Percentiles rank a stretch among this genome's conserved stretches.
Conservation (phyloP, 2,113 vertebrate genomes). For the Myiopsitta monachus region DNA sequence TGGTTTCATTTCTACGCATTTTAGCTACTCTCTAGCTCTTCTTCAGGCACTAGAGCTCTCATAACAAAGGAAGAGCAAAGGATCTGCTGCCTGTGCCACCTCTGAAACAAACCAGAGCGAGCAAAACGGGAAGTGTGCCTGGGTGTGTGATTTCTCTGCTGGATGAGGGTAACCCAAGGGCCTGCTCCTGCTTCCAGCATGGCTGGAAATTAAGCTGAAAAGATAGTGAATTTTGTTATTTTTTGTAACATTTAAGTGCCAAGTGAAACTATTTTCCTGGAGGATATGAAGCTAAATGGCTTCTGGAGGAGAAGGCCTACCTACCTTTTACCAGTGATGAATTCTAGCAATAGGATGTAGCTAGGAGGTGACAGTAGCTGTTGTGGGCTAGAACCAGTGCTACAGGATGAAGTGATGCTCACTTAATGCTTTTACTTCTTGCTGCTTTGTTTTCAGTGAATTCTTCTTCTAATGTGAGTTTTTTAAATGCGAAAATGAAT, state of each 20-base stretch:
- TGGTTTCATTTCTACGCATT: slow-evolving; percentile 91
- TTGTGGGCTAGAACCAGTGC: background rate
- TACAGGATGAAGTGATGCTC: background rate
- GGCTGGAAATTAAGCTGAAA: no score
- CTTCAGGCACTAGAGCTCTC: background rate
- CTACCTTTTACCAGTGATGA: background rate
- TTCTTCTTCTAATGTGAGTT: slow-evolving; percentile 1
- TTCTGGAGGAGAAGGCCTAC: background rate
- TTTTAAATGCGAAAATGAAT: background rate
- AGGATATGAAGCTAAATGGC: background rate
- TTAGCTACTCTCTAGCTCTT: slow-evolving; percentile 89
- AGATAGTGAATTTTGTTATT: background rate
- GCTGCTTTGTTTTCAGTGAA: slow-evolving; percentile 50
- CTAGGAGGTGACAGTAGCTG: background rate
- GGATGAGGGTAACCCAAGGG: no score
- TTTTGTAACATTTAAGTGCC: slow-evolving; percentile 67
- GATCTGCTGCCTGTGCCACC: background rate
- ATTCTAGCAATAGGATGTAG: background rate
- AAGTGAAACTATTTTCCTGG: slow-evolving; percentile 6
- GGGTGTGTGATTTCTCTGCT: no score
- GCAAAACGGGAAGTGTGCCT: no score
- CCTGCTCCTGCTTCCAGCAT: no score
- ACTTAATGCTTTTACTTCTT: background rate
- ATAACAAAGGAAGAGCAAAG: background rate
- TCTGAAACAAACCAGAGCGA: background rate